Conservation (phyloP, 2,797 vertebrate genomes). For the Melanotaenia maccullochi region DNA sequence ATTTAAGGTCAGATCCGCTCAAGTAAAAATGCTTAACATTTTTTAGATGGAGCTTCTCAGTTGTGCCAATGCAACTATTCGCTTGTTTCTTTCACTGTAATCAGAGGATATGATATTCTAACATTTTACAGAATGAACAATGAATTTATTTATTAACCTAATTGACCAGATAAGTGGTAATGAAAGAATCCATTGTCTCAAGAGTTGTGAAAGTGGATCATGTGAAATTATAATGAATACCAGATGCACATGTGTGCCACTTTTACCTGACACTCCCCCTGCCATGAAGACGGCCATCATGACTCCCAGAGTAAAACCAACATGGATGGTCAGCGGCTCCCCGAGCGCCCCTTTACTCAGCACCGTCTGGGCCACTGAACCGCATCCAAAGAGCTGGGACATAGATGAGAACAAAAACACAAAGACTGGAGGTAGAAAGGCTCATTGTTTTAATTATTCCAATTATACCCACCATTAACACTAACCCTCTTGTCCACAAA, state of each 20-base stretch:
- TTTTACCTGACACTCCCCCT: slow-evolving; percentile 93
- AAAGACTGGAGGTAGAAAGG: slow-evolving; percentile 62
- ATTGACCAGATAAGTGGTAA: background rate
- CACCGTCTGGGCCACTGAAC: slow-evolving; percentile 90
- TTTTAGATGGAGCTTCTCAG: background rate
- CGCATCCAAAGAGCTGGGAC: slow-evolving; percentile 92
- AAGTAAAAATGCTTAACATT: background rate
- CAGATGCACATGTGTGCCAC: slow-evolving; percentile 4
- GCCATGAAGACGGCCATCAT: slow-evolving; percentile 90
- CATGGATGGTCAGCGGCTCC: slow-evolving; percentile 83
- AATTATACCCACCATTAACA: slow-evolving; percentile 74
- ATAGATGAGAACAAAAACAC: slow-evolving; percentile 63
- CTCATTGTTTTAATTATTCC: slow-evolving; percentile 71
- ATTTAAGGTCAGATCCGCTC: background rate
- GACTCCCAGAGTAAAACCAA: slow-evolving; percentile 91
- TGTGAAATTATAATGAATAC: background rate
- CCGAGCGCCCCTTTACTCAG: slow-evolving; percentile 87
- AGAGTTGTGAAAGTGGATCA: background rate
- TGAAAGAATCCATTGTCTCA: background rate
- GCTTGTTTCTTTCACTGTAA: background rate
- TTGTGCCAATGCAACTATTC: background rate
- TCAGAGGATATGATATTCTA: background rate
- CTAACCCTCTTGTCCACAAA: slow-evolving; percentile 66
- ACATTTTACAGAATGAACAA: background rate
- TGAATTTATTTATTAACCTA: background rate